Evolutionary conservation across 2,797 vertebrate genomes (phyloP).

Genomic region (Aldrovandia affinis): DNA sequence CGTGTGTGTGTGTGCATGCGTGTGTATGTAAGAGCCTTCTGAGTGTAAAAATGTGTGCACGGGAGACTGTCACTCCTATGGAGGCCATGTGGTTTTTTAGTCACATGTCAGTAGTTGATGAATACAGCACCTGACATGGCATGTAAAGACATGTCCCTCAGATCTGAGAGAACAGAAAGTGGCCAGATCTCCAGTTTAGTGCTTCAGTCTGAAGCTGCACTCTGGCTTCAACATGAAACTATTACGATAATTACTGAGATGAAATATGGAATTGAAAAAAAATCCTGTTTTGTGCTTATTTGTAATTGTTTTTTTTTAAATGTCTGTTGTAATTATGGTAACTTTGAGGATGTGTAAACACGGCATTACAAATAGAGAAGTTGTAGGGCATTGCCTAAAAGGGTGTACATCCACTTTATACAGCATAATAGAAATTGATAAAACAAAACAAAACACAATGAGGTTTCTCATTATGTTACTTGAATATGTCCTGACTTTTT

Average conservation of each 20-base stretch:
- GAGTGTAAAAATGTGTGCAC: slow-evolving; percentile 33
- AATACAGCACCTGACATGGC: slow-evolving; percentile 47
- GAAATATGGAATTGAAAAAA: too few species aligned
- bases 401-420: neutral
- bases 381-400: neutral
- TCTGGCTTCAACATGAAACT: neutral
- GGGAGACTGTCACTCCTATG: slow-evolving; percentile 46
- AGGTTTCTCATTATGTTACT: neutral
- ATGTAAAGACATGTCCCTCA: slow-evolving; percentile 63
- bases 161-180: slow-evolving; percentile 32
- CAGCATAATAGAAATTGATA: too few species aligned
- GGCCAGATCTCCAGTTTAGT: neutral
- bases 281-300: neutral
- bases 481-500: neutral
- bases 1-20: slow-evolving; percentile 20
- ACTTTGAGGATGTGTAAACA: neutral
- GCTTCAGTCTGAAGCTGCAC: neutral
- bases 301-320: neutral
- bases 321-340: neutral
- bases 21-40: slow-evolving; percentile 6
- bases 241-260: neutral
- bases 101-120: slow-evolving; percentile 67
- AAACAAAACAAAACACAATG: too few species aligned
- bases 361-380: neutral
- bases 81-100: slow-evolving; percentile 51